These are phyloP conservation scores for Macaca mulatta DNA, from an alignment of 2,113 vertebrate genomes.

Conservation along the genomic window DNA sequence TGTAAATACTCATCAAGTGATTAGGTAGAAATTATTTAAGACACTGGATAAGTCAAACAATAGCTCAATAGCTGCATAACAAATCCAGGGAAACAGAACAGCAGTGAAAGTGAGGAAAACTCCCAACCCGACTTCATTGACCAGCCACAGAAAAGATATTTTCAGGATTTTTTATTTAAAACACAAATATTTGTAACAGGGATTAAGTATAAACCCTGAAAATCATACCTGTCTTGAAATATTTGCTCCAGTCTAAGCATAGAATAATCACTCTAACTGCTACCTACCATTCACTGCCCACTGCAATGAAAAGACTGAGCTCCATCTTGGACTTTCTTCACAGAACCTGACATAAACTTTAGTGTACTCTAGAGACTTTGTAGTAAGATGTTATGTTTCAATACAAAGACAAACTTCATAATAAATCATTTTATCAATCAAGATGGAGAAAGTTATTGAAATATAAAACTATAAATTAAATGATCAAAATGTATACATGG, in stretches of 20 bases:
- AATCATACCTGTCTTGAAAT: not conserved
- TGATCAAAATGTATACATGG: not conserved
- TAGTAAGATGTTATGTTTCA: not conserved
- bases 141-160: not conserved
- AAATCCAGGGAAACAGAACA: not conserved
- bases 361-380: not conserved
- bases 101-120: not conserved
- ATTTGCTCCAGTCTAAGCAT: not conserved
- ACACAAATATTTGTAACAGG: not conserved
- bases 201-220: not conserved
- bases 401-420: not conserved
- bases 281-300: not conserved
- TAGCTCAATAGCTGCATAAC: not conserved
- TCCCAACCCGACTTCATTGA: not conserved
- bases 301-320: not conserved
- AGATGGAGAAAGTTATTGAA: not conserved
- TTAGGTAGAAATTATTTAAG: constrained; percentile 20
- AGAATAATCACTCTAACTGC: not conserved
- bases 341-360: not conserved
- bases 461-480: not conserved
- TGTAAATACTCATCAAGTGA: constrained; percentile 30
- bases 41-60: not conserved
- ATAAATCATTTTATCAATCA: not conserved
- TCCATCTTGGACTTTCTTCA: not conserved
- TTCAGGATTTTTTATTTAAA: not conserved